Percentiles rank a stretch among this genome's conserved stretches.
Conservation (phyloP, 2,113 vertebrate species). For the Dasyornis broadbenti region DNA sequence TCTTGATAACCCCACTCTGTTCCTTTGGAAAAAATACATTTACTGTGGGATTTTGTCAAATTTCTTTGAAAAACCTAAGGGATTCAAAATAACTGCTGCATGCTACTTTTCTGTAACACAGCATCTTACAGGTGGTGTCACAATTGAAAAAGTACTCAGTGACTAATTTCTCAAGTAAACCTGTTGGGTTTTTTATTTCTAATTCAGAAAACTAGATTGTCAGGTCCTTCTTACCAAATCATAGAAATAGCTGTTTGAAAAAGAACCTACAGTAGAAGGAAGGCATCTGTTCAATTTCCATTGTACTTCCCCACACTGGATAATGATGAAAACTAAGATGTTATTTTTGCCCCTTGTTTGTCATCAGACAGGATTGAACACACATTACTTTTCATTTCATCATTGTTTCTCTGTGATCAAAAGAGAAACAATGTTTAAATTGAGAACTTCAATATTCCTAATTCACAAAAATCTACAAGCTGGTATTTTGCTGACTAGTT, state of each 20-base stretch:
- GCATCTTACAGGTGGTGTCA: background rate
- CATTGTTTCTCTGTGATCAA: conserved; percentile 35
- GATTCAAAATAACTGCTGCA: background rate
- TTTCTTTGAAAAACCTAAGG: background rate
- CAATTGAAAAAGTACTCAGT: background rate
- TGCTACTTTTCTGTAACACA: background rate
- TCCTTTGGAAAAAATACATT: background rate
- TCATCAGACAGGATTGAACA: background rate
- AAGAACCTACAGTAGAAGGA: background rate
- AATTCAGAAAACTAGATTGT: background rate
- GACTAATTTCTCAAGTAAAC: background rate
- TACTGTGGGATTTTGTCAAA: background rate
- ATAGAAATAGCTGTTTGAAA: background rate
- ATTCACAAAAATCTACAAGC: conserved; percentile 14
- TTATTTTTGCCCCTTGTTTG: background rate
- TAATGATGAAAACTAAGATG: conserved; percentile 33
- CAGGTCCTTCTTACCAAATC: background rate
- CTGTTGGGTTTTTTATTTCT: background rate
- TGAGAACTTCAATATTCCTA: background rate
- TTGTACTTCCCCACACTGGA: background rate
- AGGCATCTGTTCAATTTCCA: conserved; percentile 40
- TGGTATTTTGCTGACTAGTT: conserved; percentile 19
- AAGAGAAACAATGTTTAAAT: conserved; percentile 8
- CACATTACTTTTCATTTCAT: background rate
- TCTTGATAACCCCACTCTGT: background rate